Conservation (phyloP, 2,113 vertebrate species). For the Gambusia affinis region DNA sequence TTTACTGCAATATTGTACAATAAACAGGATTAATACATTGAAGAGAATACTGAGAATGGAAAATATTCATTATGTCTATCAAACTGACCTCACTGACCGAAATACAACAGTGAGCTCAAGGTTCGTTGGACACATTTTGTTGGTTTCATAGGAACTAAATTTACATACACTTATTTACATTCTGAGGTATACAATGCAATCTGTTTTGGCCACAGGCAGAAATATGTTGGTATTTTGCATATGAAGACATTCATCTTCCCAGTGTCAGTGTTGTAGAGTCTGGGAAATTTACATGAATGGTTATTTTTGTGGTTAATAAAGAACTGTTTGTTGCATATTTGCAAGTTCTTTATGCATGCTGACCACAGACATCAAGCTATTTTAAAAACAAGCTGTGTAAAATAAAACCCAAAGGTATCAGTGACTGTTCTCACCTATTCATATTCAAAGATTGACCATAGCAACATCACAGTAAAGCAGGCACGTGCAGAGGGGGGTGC, state of each 20-base stretch:
- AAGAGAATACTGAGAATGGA: not conserved
- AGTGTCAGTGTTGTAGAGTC: not conserved
- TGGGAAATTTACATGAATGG: conserved; percentile 2
- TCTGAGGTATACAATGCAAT: not conserved
- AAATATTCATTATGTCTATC: not conserved
- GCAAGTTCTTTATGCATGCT: not conserved
- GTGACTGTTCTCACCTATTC: not conserved
- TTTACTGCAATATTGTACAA: no score
- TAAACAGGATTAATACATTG: not conserved
- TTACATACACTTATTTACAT: not conserved
- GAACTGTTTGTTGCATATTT: not conserved
- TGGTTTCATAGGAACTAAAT: not conserved
- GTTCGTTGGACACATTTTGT: not conserved
- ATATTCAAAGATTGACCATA: not conserved
- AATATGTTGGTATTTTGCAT: conserved; percentile 2
- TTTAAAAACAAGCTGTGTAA: not conserved
- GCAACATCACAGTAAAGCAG: not conserved
- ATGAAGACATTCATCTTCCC: not conserved
- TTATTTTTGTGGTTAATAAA: not conserved
- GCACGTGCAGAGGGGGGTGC: no score
- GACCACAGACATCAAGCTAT: not conserved
- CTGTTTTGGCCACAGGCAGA: not conserved
- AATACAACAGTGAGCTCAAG: not conserved
- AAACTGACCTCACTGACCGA: no score
- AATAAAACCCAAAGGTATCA: not conserved